These are phyloP conservation scores for Phoeniculus purpureus DNA, from an alignment of 2,797 vertebrate species.

Conservation along the genomic window DNA sequence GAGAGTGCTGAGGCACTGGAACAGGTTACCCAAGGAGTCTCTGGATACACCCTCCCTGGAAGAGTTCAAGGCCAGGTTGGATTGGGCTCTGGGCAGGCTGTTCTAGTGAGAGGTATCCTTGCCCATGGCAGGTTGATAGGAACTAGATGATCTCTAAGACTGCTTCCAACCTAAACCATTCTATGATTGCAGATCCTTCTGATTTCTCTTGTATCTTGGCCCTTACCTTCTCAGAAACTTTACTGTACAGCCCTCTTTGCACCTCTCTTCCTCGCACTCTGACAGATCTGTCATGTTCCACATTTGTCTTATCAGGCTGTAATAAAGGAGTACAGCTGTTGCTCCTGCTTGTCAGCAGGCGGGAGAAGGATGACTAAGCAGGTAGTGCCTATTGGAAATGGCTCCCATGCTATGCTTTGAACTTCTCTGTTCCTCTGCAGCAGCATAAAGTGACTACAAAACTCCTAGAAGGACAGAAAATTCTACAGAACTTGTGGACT, in stretches of 20 bases:
- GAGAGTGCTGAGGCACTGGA: too few species aligned
- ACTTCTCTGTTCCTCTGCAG: neutral
- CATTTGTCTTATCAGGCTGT: neutral
- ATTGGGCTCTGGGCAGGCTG: too few species aligned
- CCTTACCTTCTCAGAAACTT: neutral
- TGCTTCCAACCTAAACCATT: neutral
- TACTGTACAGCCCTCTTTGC: accelerated
- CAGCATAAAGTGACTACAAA: neutral
- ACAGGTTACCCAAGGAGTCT: too few species aligned
- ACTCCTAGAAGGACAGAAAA: neutral
- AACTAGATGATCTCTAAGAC: too few species aligned
- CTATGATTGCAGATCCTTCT: neutral
- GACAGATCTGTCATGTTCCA: neutral
- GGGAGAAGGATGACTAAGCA: neutral
- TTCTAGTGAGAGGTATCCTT: too few species aligned
- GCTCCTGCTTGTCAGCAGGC: neutral
- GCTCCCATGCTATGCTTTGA: neutral
- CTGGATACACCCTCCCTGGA: too few species aligned
- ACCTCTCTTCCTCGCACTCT: accelerated
- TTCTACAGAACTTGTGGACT: neutral
- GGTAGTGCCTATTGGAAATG: neutral
- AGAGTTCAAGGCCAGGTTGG: too few species aligned
- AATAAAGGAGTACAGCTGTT: neutral
- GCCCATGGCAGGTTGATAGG: too few species aligned
- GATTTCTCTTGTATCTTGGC: neutral